Conservation (phyloP, 2,113 vertebrate genomes). For the Gobio gobio region DNA sequence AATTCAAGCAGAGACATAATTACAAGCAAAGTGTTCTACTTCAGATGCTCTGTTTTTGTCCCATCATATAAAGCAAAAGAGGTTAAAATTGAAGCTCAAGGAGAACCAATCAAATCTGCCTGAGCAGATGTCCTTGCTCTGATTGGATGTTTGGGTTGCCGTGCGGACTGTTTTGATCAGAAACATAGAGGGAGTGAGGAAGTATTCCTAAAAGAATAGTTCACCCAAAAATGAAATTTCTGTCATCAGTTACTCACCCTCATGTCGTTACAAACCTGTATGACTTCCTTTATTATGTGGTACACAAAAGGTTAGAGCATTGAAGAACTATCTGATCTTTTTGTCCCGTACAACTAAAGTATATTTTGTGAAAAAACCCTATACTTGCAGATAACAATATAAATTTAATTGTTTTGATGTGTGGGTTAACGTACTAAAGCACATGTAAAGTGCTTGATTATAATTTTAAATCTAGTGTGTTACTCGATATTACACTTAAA, state of each 20-base stretch:
- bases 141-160: slow-evolving; percentile 29
- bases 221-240: neutral
- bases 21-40: slow-evolving; percentile 58
- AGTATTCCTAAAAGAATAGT: neutral
- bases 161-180: slow-evolving; percentile 19
- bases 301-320: neutral
- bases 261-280: neutral
- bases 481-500: too few species aligned
- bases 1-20: slow-evolving; percentile 69
- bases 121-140: neutral
- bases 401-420: too few species aligned
- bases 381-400: too few species aligned
- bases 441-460: too few species aligned
- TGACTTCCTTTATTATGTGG: neutral
- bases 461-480: too few species aligned
- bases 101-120: slow-evolving; percentile 34
- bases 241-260: neutral
- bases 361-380: neutral
- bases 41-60: slow-evolving; percentile 33
- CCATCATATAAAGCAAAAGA: slow-evolving; percentile 27
- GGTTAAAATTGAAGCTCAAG: slow-evolving; percentile 9
- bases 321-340: neutral
- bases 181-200: neutral
- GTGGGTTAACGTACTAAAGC: too few species aligned
- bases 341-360: neutral